Percentiles rank a stretch among this genome's conserved stretches.
phyloP scores from a whole-genome alignment of 2,113 vertebrate genomes.

The Pedetes capensis region DNA sequence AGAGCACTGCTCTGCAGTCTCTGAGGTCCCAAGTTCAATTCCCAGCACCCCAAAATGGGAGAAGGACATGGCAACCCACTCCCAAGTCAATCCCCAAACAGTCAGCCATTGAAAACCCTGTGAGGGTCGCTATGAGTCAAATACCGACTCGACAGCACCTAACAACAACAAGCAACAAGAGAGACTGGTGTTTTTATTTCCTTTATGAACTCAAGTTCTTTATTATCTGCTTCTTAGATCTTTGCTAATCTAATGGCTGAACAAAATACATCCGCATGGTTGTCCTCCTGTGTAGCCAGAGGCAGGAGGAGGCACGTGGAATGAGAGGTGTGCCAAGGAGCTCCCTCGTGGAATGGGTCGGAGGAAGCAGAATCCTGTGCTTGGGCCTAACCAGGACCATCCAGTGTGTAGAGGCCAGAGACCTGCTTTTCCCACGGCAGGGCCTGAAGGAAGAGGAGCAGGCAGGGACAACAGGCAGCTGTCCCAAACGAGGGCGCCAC shows the following conservation, averaged over 20 bases:
- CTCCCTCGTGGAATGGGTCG: background rate
- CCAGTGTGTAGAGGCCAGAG: background rate
- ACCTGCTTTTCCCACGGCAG: rapidly evolving
- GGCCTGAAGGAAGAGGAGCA: background rate
- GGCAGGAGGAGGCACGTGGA: background rate
- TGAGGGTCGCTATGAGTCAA: too few relatives aligned
- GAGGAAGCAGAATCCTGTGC: background rate
- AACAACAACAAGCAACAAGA: too few relatives aligned
- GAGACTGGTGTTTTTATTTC: background rate
- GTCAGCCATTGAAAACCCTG: too few relatives aligned
- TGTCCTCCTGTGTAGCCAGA: background rate
- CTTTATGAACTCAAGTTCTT: rapidly evolving
- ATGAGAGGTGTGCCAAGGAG: background rate
- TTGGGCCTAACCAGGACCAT: background rate
- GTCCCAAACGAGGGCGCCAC: too few relatives aligned
- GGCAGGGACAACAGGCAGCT: rapidly evolving
- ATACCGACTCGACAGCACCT: too few relatives aligned
- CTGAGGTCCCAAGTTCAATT: too few relatives aligned
- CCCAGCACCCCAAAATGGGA: too few relatives aligned
- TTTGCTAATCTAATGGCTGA: background rate
- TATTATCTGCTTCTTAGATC: background rate
- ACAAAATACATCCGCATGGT: background rate
- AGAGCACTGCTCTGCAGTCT: too few relatives aligned
- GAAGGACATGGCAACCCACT: too few relatives aligned
- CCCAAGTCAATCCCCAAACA: too few relatives aligned